Conservation (phyloP, 2,797 vertebrate species). For the Parauchenoglanis punctatus region DNA sequence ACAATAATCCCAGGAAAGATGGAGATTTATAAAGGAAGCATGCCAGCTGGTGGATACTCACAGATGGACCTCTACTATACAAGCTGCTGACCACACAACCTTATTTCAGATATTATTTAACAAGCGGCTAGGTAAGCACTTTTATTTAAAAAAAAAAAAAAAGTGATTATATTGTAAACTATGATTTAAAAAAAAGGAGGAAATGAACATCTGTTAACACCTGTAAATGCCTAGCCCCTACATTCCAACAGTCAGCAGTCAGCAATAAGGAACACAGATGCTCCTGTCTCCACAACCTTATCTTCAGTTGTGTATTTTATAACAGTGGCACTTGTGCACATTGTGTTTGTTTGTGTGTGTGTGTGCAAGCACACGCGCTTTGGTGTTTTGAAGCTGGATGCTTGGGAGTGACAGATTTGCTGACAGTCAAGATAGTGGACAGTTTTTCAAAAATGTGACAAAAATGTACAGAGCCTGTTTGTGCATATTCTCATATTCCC, state of each 20-base stretch:
- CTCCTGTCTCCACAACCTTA: neutral
- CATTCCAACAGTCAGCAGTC: neutral
- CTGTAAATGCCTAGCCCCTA: neutral
- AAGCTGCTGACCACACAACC: neutral
- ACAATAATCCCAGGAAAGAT: neutral
- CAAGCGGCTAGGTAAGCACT: neutral
- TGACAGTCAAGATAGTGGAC: neutral
- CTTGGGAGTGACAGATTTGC: neutral
- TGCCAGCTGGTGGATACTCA: neutral
- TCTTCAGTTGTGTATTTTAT: neutral
- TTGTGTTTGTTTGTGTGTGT: neutral
- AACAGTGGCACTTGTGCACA: neutral
- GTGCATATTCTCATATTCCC: neutral
- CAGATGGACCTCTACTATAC: neutral
- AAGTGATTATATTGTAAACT: neutral
- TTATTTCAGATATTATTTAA: neutral
- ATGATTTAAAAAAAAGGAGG: neutral
- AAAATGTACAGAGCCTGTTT: neutral
- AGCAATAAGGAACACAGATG: neutral
- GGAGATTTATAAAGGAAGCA: neutral
- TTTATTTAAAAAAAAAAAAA: neutral
- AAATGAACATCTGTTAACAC: neutral
- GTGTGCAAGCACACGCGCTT: neutral
- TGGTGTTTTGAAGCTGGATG: neutral
- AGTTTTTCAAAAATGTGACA: neutral